These are phyloP conservation scores for Drosophila mercatorum DNA, from an alignment of 2,888 invertebrate species.

Conservation along the genomic window DNA sequence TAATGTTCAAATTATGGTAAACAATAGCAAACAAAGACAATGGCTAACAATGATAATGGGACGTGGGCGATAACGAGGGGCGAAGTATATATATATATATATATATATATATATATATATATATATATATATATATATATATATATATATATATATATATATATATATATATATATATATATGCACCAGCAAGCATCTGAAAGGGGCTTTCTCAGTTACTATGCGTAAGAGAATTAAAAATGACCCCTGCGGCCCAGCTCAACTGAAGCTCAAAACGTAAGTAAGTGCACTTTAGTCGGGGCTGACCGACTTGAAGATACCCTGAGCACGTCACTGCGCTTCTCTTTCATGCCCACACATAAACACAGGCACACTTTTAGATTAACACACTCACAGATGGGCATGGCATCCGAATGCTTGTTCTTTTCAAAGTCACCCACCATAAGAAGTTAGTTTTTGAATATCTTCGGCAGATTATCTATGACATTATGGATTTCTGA, in stretches of 20 bases:
- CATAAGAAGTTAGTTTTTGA: background rate
- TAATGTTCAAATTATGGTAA: conserved; percentile 57
- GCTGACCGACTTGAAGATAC: background rate
- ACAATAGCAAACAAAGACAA: conserved; percentile 43
- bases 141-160: conserved; percentile 10
- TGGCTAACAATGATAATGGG: conserved; percentile 28
- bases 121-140: conserved; percentile 18
- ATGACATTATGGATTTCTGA: background rate
- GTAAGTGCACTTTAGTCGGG: background rate
- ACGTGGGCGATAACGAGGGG: background rate
- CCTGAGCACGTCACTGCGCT: background rate
- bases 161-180: conserved; percentile 26
- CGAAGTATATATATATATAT: conserved; percentile 27
- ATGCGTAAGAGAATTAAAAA: conserved; percentile 37
- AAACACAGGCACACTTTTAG: background rate
- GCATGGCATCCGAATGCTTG: background rate
- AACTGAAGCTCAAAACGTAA: conserved; percentile 14
- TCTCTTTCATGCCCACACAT: background rate
- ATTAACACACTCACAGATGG: background rate
- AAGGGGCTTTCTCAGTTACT: conserved; percentile 36
- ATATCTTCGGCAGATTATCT: background rate
- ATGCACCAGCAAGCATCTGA: conserved; percentile 60
- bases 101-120: conserved; percentile 8
- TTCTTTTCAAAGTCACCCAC: background rate
- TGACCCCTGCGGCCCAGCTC: conserved; percentile 35